Evolutionary conservation across 2,888 invertebrate genomes (phyloP).

Genomic region (Eristalinus aeneus): DNA sequence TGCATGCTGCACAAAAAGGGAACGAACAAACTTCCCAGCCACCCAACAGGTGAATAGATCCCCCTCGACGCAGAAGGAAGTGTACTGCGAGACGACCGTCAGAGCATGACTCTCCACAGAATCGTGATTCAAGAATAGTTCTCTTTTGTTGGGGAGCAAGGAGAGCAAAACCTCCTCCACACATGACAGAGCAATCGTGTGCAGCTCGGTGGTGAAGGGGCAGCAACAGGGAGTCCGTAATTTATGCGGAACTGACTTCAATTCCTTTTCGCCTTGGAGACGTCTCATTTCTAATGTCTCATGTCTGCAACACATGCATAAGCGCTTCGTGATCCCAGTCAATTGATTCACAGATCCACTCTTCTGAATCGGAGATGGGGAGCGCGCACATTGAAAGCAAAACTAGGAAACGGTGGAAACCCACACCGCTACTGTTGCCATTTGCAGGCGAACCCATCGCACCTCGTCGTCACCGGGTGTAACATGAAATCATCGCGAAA

Average conservation of each 20-base stretch:
- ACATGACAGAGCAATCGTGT: constrained; percentile 70
- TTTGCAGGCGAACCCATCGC: constrained; percentile 56
- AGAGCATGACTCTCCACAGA: constrained; percentile 6
- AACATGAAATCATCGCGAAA: constrained; percentile 65
- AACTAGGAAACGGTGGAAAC: constrained; percentile 32
- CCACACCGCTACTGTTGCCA: constrained; percentile 30
- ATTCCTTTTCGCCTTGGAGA: constrained; percentile 32
- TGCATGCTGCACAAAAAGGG: background rate
- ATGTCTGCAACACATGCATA: constrained; percentile 24
- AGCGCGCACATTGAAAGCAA: constrained; percentile 35
- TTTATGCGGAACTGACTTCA: constrained; percentile 8
- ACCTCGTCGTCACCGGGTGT: constrained; percentile 48
- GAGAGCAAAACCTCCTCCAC: constrained; percentile 40
- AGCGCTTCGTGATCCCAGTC: constrained; percentile 58
- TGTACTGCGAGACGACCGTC: background rate
- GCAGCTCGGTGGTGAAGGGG: background rate
- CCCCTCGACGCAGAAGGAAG: background rate
- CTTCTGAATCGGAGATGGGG: constrained; percentile 46
- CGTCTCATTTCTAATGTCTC: constrained; percentile 37
- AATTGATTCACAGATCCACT: constrained; percentile 65
- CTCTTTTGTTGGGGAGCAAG: background rate
- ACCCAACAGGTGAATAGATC: background rate
- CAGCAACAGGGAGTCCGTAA: too few relatives aligned
- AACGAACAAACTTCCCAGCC: background rate
- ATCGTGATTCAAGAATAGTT: constrained; percentile 55